Percentiles rank a stretch among this genome's conserved stretches.
These are phyloP conservation scores for Cylloceria caligata DNA, from an alignment of 2,888 invertebrate species.

Conservation along the genomic window DNA sequence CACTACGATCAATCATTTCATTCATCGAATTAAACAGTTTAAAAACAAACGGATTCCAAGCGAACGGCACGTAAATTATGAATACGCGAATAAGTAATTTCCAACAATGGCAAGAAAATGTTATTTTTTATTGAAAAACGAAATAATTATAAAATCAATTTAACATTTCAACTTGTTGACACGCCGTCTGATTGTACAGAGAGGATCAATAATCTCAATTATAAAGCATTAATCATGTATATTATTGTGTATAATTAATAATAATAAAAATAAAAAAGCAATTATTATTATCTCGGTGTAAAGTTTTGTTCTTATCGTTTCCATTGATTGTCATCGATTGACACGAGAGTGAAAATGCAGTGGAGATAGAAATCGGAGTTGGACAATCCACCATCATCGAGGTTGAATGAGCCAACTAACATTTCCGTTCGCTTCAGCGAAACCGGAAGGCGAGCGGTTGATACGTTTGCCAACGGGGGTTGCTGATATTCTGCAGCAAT, in stretches of 20 bases:
- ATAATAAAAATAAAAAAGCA: constrained; percentile 38
- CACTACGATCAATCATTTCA: background rate
- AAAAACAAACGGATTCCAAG: background rate
- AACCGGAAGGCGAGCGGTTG: constrained; percentile 35
- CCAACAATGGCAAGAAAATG: background rate
- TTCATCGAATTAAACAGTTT: background rate
- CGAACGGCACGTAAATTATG: constrained; percentile 7
- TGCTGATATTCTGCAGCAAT: constrained; percentile 20
- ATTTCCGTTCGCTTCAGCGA: constrained; percentile 53
- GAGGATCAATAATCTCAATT: constrained; percentile 27
- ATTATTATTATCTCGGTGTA: constrained; percentile 40
- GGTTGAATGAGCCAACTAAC: constrained; percentile 59
- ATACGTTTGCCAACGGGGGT: constrained; percentile 51
- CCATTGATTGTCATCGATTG: constrained; percentile 6
- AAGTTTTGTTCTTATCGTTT: background rate
- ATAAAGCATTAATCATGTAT: constrained; percentile 47
- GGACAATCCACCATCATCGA: constrained; percentile 31
- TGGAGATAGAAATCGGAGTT: constrained; percentile 14
- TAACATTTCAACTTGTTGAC: background rate
- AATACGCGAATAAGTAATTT: background rate
- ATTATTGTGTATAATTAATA: constrained; percentile 56
- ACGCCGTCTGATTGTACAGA: constrained; percentile 52
- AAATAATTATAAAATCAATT: constrained; percentile 12
- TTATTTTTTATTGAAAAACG: constrained; percentile 14
- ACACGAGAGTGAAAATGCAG: constrained; percentile 10